Conservation (phyloP, 1,140 invertebrate genomes). For the Drosophila pseudoananassae region DNA sequence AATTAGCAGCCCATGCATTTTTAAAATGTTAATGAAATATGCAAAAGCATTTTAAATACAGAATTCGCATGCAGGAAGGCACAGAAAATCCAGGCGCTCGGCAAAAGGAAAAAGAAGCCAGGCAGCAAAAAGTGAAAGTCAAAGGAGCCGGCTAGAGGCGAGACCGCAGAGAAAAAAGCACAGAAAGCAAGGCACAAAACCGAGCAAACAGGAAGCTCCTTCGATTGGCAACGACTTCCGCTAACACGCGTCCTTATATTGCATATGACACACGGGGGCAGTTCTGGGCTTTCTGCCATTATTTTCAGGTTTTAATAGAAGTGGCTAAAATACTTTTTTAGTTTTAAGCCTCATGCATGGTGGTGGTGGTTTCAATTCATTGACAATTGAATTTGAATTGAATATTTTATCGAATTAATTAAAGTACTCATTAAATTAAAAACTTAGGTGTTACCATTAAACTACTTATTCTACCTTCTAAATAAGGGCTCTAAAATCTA, state of each 20-base stretch:
- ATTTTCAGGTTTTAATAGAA: neutral
- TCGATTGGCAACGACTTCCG: slow-evolving; percentile 82
- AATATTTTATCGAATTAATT: too few species aligned
- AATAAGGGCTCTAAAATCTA: slow-evolving; percentile 1
- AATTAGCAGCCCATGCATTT: slow-evolving; percentile 84
- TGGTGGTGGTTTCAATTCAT: neutral
- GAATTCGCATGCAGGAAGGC: slow-evolving; percentile 41
- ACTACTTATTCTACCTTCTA: neutral
- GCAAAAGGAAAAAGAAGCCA: neutral
- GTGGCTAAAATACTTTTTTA: neutral
- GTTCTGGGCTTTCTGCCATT: neutral
- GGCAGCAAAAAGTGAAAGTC: slow-evolving; percentile 62
- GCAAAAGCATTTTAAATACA: slow-evolving; percentile 73
- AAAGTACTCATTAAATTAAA: neutral
- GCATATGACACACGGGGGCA: slow-evolving; percentile 46
- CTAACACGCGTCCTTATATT: slow-evolving; percentile 67
- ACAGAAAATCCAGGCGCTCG: slow-evolving; percentile 6
- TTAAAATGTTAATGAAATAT: slow-evolving; percentile 80
- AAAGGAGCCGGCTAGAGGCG: slow-evolving; percentile 31
- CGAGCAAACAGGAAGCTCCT: slow-evolving; percentile 56
- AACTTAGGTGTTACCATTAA: too few species aligned
- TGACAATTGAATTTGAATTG: too few species aligned
- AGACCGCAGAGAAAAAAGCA: slow-evolving; percentile 35
- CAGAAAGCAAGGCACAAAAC: slow-evolving; percentile 22
- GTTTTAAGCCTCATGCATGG: neutral